These are phyloP conservation scores for Enteromius anoplus DNA, from an alignment of 2,797 vertebrate genomes.

Conservation along the genomic window DNA sequence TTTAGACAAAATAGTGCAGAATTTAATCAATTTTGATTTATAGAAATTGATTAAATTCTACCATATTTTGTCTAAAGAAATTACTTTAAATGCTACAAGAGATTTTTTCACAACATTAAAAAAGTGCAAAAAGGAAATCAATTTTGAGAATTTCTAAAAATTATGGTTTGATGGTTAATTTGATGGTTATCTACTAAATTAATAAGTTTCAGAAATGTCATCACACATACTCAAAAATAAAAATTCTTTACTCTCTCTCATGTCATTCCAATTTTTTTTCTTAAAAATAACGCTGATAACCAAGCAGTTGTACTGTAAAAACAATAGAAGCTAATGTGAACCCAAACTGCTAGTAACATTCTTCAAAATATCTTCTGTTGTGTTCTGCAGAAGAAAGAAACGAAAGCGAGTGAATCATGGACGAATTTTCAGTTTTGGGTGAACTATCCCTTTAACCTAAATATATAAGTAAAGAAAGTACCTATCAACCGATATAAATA, in stretches of 20 bases:
- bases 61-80: background rate
- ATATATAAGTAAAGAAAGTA: background rate
- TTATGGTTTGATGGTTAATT: background rate
- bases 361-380: too few relatives aligned
- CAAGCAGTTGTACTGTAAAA: background rate
- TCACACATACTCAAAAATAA: background rate
- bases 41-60: background rate
- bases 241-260: background rate
- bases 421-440: background rate
- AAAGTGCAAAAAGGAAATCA: background rate
- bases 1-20: too few relatives aligned
- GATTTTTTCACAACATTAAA: background rate
- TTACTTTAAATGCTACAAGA: background rate
- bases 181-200: background rate
- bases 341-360: too few relatives aligned
- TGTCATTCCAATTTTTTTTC: background rate
- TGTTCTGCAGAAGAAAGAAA: too few relatives aligned
- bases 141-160: background rate
- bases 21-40: too few relatives aligned
- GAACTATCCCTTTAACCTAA: background rate
- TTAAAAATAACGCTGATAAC: background rate
- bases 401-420: background rate
- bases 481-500: background rate
- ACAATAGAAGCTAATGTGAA: background rate
- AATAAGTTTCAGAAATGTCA: background rate